Evolutionary conservation across 2,113 vertebrate species (phyloP).

Genomic region (Psilopsiagon aurifrons): DNA sequence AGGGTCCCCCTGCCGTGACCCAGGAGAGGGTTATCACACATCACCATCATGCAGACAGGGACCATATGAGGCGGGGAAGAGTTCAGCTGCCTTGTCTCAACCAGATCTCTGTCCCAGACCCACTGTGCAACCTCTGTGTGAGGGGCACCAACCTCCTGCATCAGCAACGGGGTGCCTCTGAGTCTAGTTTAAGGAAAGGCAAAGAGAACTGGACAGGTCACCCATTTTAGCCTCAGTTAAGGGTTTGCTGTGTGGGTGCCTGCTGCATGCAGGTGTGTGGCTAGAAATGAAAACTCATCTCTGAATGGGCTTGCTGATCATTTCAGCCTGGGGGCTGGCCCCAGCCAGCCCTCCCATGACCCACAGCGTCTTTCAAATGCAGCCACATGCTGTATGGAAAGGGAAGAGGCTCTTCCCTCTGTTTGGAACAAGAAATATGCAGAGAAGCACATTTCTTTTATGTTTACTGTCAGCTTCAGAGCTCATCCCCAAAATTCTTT

Average conservation of each 20-base stretch:
- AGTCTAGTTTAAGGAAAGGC: background rate
- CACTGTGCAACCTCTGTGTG: accelerated
- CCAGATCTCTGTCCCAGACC: background rate
- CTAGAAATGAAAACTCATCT: background rate
- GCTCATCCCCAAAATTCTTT: background rate
- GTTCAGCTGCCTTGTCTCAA: accelerated
- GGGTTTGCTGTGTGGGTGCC: background rate
- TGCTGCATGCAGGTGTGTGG: accelerated
- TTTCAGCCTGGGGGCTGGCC: background rate
- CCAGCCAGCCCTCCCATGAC: accelerated
- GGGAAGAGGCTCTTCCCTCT: background rate
- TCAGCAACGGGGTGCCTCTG: background rate
- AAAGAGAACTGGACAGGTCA: background rate
- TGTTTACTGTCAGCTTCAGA: background rate
- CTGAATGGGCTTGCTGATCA: accelerated
- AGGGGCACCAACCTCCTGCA: accelerated
- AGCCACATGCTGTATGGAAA: background rate
- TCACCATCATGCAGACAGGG: accelerated
- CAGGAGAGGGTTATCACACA: background rate
- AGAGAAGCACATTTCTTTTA: background rate
- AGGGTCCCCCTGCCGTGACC: background rate
- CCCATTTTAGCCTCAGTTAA: background rate
- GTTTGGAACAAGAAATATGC: background rate
- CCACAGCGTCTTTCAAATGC: background rate
- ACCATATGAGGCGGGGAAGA: accelerated